Evolutionary conservation across 2,888 invertebrate species (phyloP), one percentile per base, ranked within the genome.

Genomic region (Drosophila peninsularis): DNA sequence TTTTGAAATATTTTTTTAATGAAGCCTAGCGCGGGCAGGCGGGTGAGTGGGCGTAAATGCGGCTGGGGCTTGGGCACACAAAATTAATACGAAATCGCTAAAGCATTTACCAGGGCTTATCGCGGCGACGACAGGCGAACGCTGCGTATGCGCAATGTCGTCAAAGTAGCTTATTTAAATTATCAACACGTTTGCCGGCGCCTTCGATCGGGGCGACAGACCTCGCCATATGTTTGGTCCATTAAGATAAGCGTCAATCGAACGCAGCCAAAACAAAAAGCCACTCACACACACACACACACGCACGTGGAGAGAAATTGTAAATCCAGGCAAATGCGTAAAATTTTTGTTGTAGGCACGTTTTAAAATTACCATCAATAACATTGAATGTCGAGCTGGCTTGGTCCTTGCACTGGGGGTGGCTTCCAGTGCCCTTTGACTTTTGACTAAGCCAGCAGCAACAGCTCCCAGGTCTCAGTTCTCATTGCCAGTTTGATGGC

Each of bases 301-400:
- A 24, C 24, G 5, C 71, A 71, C 70, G 17, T 11, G 11, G 14
- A 9, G 21, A 1, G 9, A 81, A 79, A 84, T 82, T 80, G 78
- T 82, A 89, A 89, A 87, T 87, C 86, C 89, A 67, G 30, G 89
- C 80, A 88, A 85, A 89, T 89, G 86, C 88, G 89, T 80, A 85
- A 82, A 85, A 86, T 87, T 82, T 60, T 62, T 83, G 80, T 86
- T 71, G 62, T 58, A 78, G 86, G 89, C 86, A 89, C 89, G 90
- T 86, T 86, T 89, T 89, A 89, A 89, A 86, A 86, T 86, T 89
- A 88, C 86, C 89, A 86, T 86, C 86, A 86, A 86, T 86, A 86
- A 86, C 88, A 80, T 62, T 75, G 75, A 73, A 71, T 65, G 67
- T 55, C 65, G 60, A 55, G 62, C 47, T 21, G 14, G 50, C 54